phyloP scores from a whole-genome alignment of 2,888 invertebrate species.

The Aleiodes leptofemur region DNA sequence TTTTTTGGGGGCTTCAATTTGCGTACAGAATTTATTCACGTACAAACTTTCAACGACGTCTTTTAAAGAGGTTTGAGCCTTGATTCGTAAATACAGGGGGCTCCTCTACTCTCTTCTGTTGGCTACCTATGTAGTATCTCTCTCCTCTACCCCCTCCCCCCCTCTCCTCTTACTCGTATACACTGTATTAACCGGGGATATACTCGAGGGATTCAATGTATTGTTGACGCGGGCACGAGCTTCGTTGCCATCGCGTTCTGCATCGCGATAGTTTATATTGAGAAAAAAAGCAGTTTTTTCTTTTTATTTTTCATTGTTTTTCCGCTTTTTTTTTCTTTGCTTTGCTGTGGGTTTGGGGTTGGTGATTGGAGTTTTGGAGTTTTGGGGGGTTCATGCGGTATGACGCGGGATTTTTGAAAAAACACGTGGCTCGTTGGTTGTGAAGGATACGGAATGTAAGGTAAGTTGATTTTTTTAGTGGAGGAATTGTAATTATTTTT shows the following conservation, averaged over 20 bases:
- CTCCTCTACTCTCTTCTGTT: not conserved
- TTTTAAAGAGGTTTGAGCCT: not conserved
- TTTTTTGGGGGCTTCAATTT: constrained; percentile 10
- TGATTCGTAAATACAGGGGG: constrained; percentile 16
- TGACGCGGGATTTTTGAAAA: constrained; percentile 2
- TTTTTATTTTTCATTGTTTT: constrained; percentile 6
- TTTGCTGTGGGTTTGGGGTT: not conserved
- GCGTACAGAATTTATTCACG: constrained; percentile 23
- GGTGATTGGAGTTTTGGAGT: not conserved
- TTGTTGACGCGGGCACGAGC: constrained; percentile 33
- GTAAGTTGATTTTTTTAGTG: constrained; percentile 1
- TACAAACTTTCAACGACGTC: not conserved
- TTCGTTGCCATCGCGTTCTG: constrained; percentile 8
- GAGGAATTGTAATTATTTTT: too few relatives aligned
- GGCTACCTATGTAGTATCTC: not conserved
- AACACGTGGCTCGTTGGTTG: not conserved
- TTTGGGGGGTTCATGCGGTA: constrained; percentile 8
- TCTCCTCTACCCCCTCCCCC: constrained; percentile 8
- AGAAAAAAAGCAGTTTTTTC: constrained; percentile 8
- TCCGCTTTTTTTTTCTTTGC: not conserved
- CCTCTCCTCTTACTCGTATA: constrained; percentile 6
- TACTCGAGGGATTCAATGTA: constrained; percentile 36
- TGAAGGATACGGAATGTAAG: constrained; percentile 26
- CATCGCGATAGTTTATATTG: constrained; percentile 29
- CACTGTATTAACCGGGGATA: constrained; percentile 19